These are phyloP conservation scores for Argyrosomus japonicus DNA, from an alignment of 2,113 vertebrate species.

Conservation along the genomic window DNA sequence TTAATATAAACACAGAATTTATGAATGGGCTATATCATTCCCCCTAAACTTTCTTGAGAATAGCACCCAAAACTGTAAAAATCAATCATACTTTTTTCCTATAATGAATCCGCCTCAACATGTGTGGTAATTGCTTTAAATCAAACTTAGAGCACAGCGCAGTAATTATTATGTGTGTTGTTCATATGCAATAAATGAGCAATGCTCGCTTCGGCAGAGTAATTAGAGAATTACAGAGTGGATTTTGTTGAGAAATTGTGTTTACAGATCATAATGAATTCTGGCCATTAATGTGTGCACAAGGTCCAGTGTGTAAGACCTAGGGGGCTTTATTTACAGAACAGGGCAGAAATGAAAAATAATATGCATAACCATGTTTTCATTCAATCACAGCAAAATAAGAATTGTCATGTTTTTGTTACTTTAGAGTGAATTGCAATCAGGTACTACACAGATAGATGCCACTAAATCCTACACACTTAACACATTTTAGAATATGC, in stretches of 20 bases:
- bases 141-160: no score
- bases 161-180: constrained; percentile 39
- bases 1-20: no score
- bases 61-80: constrained; percentile 25
- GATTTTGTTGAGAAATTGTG: constrained; percentile 19
- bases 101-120: constrained; percentile 39
- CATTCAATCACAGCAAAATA: no score
- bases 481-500: not conserved
- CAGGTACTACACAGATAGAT: no score
- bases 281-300: not conserved
- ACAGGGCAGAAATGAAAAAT: no score
- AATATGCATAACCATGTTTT: no score
- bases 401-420: no score
- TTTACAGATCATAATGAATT: constrained; percentile 20
- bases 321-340: no score
- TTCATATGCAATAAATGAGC: constrained; percentile 40
- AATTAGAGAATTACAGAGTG: not conserved
- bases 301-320: no score
- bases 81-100: constrained; percentile 43
- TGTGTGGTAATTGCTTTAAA: constrained; percentile 41
- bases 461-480: constrained; percentile 3
- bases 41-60: constrained; percentile 28
- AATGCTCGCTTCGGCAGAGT: not conserved
- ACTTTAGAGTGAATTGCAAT: no score
- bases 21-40: constrained; percentile 31